These are phyloP conservation scores for Oreocharis arfaki DNA, from an alignment of 2,113 vertebrate species.

Conservation along the genomic window DNA sequence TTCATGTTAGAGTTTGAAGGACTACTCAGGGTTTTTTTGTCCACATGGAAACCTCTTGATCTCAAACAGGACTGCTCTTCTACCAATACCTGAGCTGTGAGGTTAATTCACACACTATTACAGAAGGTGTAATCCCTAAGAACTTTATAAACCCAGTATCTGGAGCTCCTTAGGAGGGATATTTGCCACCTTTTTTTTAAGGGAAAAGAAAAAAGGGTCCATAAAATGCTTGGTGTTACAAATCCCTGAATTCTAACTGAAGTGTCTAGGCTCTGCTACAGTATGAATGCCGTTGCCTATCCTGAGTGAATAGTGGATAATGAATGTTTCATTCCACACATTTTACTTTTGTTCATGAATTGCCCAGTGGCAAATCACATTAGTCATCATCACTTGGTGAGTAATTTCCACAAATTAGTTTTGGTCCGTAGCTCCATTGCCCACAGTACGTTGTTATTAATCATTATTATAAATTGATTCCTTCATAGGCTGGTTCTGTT, in stretches of 20 bases:
- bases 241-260: neutral
- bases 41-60: neutral
- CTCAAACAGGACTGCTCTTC: neutral
- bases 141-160: neutral
- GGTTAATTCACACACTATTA: neutral
- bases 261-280: neutral
- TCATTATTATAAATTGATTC: constrained; percentile 46
- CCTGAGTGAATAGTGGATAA: neutral
- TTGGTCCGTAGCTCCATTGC: constrained; percentile 24
- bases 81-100: neutral
- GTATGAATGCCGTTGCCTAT: neutral
- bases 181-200: neutral
- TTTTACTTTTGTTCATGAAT: constrained; percentile 37
- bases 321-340: constrained; percentile 25
- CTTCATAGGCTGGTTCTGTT: neutral
- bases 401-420: constrained; percentile 58
- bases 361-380: constrained; percentile 42
- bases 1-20: neutral
- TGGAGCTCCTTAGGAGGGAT: neutral
- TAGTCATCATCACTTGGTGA: constrained; percentile 59
- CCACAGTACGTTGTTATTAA: constrained; percentile 27
- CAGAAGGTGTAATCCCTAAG: neutral
- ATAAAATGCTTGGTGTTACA: neutral
- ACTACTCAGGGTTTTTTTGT: neutral
- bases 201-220: neutral